Conservation (phyloP, 2,113 vertebrate species). For the Notarius quadriscutis region DNA sequence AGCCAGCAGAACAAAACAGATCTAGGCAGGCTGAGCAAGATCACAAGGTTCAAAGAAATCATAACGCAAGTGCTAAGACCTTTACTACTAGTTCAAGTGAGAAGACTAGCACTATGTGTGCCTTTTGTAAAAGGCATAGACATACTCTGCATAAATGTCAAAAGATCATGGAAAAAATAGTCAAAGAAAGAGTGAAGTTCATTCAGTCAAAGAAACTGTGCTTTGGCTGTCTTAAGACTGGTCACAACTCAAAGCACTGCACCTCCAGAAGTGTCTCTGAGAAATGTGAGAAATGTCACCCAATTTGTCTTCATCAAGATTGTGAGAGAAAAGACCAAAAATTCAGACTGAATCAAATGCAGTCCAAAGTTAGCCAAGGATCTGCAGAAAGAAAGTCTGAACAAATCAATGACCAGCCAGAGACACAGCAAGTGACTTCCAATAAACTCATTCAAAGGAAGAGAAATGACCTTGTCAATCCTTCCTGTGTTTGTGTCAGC, state of each 20-base stretch:
- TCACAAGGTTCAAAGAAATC: conserved; percentile 12
- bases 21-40: not conserved
- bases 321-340: not conserved
- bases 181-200: conserved; percentile 52
- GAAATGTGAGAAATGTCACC: conserved; percentile 30
- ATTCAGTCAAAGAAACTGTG: conserved; percentile 44
- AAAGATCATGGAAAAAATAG: conserved; percentile 8
- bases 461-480: no score
- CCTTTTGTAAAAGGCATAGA: conserved; percentile 35
- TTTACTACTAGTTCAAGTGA: conserved; percentile 36
- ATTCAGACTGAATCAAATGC: not conserved
- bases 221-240: conserved; percentile 49
- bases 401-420: not conserved
- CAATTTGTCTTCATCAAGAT: conserved; percentile 49
- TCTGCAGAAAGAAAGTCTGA: not conserved
- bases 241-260: conserved; percentile 46
- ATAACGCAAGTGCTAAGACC: conserved; percentile 18
- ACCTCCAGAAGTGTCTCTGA: conserved; percentile 38
- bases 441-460: no score
- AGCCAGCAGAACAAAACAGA: conserved; percentile 29
- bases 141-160: conserved; percentile 41
- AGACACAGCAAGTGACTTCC: not conserved
- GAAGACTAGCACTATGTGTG: conserved; percentile 9
- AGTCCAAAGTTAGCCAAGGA: not conserved
- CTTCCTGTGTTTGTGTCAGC: no score